These are phyloP conservation scores for Sciurus carolinensis DNA, from an alignment of 2,797 vertebrate genomes.

Conservation along the genomic window DNA sequence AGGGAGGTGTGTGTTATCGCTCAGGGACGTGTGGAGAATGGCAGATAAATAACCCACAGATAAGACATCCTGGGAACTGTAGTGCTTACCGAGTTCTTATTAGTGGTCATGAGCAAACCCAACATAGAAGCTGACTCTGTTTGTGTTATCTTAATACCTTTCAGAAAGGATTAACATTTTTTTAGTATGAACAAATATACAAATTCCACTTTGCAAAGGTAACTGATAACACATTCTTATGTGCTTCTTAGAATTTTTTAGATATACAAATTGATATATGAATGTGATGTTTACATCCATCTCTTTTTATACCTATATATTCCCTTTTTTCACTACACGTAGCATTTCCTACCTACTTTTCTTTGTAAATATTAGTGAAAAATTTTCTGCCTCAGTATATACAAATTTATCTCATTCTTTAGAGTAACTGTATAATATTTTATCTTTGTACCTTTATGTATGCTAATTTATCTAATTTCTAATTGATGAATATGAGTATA, in stretches of 20 bases:
- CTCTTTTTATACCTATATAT: not conserved
- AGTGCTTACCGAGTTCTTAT: not conserved
- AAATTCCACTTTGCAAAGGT: not conserved
- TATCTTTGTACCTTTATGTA: not conserved
- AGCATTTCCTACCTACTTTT: not conserved
- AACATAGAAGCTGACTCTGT: not conserved
- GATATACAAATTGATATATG: not conserved
- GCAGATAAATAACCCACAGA: not conserved
- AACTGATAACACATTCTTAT: not conserved
- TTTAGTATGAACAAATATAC: not conserved
- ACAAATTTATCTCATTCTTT: not conserved
- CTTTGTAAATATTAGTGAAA: conserved; percentile 23
- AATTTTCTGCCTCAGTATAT: not conserved
- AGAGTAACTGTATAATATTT: not conserved
- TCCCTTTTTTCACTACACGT: not conserved
- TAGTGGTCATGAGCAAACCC: not conserved
- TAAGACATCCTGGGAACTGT: not conserved
- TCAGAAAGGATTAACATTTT: conserved; percentile 1
- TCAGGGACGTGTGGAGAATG: too few relatives aligned
- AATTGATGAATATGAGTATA: not conserved
- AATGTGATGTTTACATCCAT: not conserved
- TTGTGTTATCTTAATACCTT: conserved; percentile 7
- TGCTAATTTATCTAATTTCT: not conserved
- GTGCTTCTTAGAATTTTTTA: not conserved
- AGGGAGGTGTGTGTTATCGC: not conserved